phyloP scores from a whole-genome alignment of 1,140 invertebrate species.

The Colletes latitarsis region DNA sequence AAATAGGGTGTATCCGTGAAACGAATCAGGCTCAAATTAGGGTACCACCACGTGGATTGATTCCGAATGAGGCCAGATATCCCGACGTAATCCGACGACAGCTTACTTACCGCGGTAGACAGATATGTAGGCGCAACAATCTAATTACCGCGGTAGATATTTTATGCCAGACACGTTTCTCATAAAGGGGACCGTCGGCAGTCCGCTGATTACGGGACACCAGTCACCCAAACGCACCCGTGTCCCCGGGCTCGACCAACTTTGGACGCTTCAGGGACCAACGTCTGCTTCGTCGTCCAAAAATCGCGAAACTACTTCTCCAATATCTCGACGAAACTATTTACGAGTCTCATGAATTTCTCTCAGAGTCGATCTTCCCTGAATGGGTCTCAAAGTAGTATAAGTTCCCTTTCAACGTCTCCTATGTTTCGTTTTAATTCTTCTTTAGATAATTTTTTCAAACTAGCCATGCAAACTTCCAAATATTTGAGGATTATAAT shows the following conservation, averaged over 20 bases:
- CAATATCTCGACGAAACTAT: not conserved
- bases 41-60: slow-evolving; percentile 61
- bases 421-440: too few relatives aligned
- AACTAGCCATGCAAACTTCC: too few relatives aligned
- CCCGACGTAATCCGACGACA: slow-evolving; percentile 58
- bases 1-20: slow-evolving; percentile 53
- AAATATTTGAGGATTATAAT: too few relatives aligned
- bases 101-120: slow-evolving; percentile 50
- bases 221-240: slow-evolving; percentile 7
- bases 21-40: slow-evolving; percentile 60
- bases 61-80: slow-evolving; percentile 53
- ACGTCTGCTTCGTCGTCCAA: not conserved
- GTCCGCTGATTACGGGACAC: slow-evolving; percentile 51
- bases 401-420: too few relatives aligned
- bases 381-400: too few relatives aligned
- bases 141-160: slow-evolving; percentile 65
- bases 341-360: too few relatives aligned
- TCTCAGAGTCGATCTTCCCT: too few relatives aligned
- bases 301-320: not conserved
- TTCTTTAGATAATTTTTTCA: too few relatives aligned
- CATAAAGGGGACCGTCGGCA: slow-evolving; percentile 66
- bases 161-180: slow-evolving; percentile 76
- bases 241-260: slow-evolving; percentile 6
- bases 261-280: slow-evolving; percentile 3
- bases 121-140: slow-evolving; percentile 57